Evolutionary conservation across 2,113 vertebrate genomes (phyloP).

Genomic region (Pristiophorus japonicus): DNA sequence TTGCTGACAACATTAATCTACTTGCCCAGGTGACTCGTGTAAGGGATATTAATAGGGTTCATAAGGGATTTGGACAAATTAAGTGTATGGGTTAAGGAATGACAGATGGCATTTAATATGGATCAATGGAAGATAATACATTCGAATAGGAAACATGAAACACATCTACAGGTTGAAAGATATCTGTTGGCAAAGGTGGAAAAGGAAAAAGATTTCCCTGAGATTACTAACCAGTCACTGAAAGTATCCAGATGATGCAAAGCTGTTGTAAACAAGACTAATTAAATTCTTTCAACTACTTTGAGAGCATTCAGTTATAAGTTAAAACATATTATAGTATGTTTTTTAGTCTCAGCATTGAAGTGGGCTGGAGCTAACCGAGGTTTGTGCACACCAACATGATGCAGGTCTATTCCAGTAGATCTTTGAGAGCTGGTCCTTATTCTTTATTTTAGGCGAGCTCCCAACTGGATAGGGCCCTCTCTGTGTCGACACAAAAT

Average conservation of each 20-base stretch:
- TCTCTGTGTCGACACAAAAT: background rate
- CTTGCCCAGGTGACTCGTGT: background rate
- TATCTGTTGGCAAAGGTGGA: background rate
- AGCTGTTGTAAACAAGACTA: background rate
- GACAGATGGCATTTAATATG: background rate
- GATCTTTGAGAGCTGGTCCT: background rate
- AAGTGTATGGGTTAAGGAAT: background rate
- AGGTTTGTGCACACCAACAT: background rate
- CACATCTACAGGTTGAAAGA: background rate
- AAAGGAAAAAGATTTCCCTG: background rate
- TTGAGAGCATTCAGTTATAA: background rate
- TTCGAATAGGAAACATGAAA: background rate
- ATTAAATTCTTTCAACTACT: background rate
- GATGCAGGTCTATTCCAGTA: background rate
- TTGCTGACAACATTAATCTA: background rate
- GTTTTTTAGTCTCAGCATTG: background rate
- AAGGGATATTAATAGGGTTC: background rate
- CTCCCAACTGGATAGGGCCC: background rate
- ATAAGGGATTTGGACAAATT: background rate
- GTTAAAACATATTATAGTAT: background rate
- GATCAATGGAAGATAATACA: background rate
- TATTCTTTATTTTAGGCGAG: background rate
- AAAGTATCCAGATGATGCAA: background rate
- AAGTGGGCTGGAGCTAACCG: background rate
- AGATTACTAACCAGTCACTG: background rate